A percentile compares a stretch with the other conserved stretches of the same genome.
Evolutionary conservation across 2,113 vertebrate genomes (phyloP).

Genomic region (Pygoscelis antarcticus): DNA sequence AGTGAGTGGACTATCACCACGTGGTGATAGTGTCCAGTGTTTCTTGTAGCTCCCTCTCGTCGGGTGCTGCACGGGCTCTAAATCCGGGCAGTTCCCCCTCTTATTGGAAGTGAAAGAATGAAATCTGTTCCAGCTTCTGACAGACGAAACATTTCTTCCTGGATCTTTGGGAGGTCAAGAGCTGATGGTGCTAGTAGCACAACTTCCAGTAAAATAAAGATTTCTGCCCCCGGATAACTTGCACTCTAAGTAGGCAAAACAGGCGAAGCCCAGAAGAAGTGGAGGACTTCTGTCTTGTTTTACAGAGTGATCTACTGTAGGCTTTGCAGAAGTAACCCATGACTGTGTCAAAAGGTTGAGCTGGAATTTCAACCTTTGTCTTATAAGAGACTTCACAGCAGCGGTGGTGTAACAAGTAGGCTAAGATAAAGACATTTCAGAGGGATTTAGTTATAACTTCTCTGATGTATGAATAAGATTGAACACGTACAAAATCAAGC

Average conservation of each 20-base stretch:
- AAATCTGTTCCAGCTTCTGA: not conserved
- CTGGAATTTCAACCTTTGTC: not conserved
- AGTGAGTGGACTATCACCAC: fast-evolving
- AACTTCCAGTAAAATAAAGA: too few species aligned
- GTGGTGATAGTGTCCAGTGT: too few species aligned
- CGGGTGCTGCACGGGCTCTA: fast-evolving
- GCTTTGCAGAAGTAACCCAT: not conserved
- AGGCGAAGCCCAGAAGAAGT: not conserved
- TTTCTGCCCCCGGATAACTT: too few species aligned
- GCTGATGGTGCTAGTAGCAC: not conserved
- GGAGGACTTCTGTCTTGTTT: not conserved
- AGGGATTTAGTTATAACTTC: not conserved
- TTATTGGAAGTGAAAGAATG: too few species aligned
- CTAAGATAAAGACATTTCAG: not conserved
- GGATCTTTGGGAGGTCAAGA: not conserved
- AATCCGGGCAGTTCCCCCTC: not conserved
- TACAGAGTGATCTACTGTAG: not conserved
- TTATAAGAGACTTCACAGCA: not conserved
- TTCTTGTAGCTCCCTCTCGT: not conserved
- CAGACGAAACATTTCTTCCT: not conserved
- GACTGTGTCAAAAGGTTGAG: not conserved
- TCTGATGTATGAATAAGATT: not conserved
- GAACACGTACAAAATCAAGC: not conserved
- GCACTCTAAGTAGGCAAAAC: not conserved
- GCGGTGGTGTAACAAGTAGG: not conserved